A percentile compares a stretch with the other conserved stretches of the same genome.
Conservation (phyloP, 2,888 invertebrate species). For the Notodromas monacha region DNA sequence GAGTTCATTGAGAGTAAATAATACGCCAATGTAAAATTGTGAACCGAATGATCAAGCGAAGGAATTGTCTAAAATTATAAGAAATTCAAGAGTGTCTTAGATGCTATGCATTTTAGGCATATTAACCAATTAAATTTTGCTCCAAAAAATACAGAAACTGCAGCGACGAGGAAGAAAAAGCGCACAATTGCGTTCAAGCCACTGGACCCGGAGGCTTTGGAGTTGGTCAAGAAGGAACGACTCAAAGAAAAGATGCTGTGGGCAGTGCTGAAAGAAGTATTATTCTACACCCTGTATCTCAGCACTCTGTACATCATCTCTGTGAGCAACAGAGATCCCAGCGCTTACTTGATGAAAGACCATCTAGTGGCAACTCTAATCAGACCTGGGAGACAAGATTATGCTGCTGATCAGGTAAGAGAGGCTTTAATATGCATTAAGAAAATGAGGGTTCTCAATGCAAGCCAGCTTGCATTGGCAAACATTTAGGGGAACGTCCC, state of each 20-base stretch:
- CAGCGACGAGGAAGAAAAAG: too few species aligned
- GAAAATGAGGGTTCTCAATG: too few species aligned
- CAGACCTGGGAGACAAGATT: constrained; percentile 8
- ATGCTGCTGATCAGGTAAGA: background rate
- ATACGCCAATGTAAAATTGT: too few species aligned
- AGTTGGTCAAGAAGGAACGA: constrained; percentile 10
- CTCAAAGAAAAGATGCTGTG: constrained; percentile 18
- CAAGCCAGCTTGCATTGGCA: too few species aligned
- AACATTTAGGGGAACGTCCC: too few species aligned
- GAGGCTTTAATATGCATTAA: background rate
- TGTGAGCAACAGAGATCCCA: constrained; percentile 16
- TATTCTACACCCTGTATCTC: constrained; percentile 17
- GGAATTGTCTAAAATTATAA: too few species aligned
- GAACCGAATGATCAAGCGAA: too few species aligned
- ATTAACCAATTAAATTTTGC: too few species aligned
- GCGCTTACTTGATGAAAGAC: constrained; percentile 9
- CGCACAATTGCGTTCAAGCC: background rate
- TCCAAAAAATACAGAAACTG: too few species aligned
- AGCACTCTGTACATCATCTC: constrained; percentile 17
- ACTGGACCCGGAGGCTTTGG: background rate
- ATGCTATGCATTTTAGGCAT: too few species aligned
- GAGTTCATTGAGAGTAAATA: too few species aligned
- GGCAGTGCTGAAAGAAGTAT: constrained; percentile 16
- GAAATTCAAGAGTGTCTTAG: too few species aligned
- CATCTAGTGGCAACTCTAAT: constrained; percentile 9